Percentiles rank a stretch among this genome's conserved stretches.
Evolutionary conservation across 2,113 vertebrate species (phyloP).

Genomic region (Uria lomvia): DNA sequence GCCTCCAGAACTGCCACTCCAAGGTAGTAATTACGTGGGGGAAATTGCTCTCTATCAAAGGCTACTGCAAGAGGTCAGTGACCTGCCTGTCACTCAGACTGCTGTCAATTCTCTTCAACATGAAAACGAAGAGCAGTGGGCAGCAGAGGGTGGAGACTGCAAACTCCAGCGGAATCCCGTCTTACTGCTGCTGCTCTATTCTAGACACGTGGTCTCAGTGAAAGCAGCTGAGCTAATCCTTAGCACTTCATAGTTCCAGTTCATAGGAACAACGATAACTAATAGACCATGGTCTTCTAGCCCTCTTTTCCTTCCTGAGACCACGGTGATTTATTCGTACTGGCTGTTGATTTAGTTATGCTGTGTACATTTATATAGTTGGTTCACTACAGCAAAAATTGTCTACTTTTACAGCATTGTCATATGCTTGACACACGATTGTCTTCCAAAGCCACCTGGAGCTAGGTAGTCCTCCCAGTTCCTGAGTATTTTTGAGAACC

Average conservation of each 20-base stretch:
- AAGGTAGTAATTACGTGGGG: too few species aligned
- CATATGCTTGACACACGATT: background rate
- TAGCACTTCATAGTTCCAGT: background rate
- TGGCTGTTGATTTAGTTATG: background rate
- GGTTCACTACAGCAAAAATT: background rate
- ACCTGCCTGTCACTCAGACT: background rate
- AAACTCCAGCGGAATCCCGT: background rate
- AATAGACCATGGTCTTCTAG: background rate
- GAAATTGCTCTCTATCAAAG: background rate
- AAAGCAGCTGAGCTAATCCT: background rate
- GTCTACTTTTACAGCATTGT: background rate
- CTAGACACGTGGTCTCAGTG: background rate
- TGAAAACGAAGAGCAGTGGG: background rate
- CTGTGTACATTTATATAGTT: background rate
- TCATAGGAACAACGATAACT: background rate
- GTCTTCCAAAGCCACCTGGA: background rate
- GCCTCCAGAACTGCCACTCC: background rate
- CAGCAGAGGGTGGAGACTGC: background rate
- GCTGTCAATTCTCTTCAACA: background rate
- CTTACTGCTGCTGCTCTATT: background rate
- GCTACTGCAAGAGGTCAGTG: background rate
- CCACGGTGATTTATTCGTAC: background rate
- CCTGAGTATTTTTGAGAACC: background rate
- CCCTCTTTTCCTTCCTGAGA: background rate
- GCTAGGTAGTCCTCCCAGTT: background rate